Evolutionary conservation across 1,140 invertebrate species (phyloP).

Genomic region (Luehdorfia chinensis): DNA sequence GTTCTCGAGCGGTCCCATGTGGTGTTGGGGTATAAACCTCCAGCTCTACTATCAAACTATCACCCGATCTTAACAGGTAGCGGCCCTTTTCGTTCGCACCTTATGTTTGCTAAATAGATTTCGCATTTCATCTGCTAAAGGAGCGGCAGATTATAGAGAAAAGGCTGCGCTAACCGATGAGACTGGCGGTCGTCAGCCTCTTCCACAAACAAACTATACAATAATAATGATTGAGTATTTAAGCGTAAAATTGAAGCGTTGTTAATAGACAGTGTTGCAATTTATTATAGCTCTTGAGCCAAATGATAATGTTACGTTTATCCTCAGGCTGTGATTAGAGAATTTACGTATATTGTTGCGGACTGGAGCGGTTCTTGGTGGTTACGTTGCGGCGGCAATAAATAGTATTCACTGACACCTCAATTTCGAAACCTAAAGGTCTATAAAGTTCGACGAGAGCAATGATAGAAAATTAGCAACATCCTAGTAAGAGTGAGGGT

Average conservation of each 20-base stretch:
- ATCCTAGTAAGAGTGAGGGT: constrained; percentile 65
- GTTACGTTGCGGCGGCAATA: constrained; percentile 54
- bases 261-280: constrained; percentile 18
- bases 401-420: constrained; percentile 70
- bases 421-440: constrained; percentile 63
- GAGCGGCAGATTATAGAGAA: no score
- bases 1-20: no score
- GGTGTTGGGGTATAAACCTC: no score
- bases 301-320: constrained; percentile 41
- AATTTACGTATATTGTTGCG: constrained; percentile 47
- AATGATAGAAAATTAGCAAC: constrained; percentile 74
- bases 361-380: constrained; percentile 27
- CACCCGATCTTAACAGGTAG: no score
- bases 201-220: no score
- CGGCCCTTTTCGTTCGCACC: no score
- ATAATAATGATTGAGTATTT: background rate
- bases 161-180: no score
- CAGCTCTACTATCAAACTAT: no score
- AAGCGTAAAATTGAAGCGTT: background rate
- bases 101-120: no score
- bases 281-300: constrained; percentile 28
- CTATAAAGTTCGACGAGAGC: constrained; percentile 65
- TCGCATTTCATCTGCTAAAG: no score
- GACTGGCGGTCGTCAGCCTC: no score
- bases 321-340: constrained; percentile 50